These are phyloP conservation scores for Drosophila simulans DNA, from an alignment of 1,140 invertebrate species.

Conservation along the genomic window DNA sequence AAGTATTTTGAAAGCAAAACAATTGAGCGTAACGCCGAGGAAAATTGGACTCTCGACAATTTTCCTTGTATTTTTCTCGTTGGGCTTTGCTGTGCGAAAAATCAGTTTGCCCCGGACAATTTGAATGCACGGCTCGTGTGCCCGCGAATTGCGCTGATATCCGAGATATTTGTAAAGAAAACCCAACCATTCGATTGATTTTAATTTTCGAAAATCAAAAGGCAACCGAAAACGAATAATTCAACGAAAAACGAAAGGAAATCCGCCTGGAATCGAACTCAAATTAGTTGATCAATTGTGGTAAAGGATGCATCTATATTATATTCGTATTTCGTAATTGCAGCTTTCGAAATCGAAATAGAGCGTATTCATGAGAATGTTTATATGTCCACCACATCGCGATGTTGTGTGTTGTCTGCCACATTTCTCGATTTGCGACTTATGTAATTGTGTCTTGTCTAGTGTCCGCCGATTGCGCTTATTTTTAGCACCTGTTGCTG, in stretches of 20 bases:
- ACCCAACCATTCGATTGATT: constrained; percentile 45
- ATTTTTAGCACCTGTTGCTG: constrained; percentile 79
- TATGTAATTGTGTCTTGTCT: constrained; percentile 60
- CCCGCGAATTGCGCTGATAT: constrained; percentile 55
- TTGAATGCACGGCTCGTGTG: constrained; percentile 74
- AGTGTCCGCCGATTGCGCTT: constrained; percentile 49
- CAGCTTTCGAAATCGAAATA: constrained; percentile 49
- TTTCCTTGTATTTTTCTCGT: constrained; percentile 14
- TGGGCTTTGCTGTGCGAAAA: constrained; percentile 56
- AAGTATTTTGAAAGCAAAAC: constrained; percentile 63
- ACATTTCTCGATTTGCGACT: constrained; percentile 38
- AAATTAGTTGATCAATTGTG: constrained; percentile 31
- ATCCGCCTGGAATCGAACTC: constrained; percentile 15
- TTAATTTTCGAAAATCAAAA: constrained; percentile 45
- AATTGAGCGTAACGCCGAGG: constrained; percentile 45
- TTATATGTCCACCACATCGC: constrained; percentile 13
- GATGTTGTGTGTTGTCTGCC: constrained; percentile 16
- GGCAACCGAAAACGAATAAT: constrained; percentile 45
- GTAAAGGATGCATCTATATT: constrained; percentile 33
- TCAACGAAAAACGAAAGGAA: constrained; percentile 50
- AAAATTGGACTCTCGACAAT: constrained; percentile 43
- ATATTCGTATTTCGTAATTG: constrained; percentile 63
- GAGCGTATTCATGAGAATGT: constrained; percentile 28
- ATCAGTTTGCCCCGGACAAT: constrained; percentile 76
- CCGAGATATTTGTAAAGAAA: constrained; percentile 31